phyloP scores from a whole-genome alignment of 53 echinoderm and acorn worm species.

The Henricia sp. region DNA sequence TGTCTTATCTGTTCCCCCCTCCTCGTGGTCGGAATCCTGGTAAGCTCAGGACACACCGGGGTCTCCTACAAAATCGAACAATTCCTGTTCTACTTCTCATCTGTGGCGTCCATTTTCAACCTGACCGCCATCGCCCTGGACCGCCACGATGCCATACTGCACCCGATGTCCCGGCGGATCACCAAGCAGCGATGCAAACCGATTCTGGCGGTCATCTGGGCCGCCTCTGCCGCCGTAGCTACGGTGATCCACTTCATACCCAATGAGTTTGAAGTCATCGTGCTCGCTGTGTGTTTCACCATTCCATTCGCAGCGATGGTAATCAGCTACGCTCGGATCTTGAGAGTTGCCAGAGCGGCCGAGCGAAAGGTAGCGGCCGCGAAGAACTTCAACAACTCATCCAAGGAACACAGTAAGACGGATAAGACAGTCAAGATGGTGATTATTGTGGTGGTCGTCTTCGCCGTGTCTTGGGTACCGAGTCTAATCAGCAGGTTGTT shows the following conservation, averaged over 20 bases:
- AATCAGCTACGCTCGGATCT: slow-evolving; percentile 80
- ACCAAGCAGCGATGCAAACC: slow-evolving; percentile 61
- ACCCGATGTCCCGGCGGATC: slow-evolving; percentile 76
- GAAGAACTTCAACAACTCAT: not conserved
- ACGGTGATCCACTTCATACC: slow-evolving; percentile 79
- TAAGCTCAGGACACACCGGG: slow-evolving; percentile 86
- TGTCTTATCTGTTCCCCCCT: slow-evolving; percentile 78
- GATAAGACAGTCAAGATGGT: slow-evolving; percentile 96
- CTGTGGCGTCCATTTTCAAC: slow-evolving; percentile 90
- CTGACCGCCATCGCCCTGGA: slow-evolving; percentile 87
- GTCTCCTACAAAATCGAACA: slow-evolving; percentile 87
- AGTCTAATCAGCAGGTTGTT: slow-evolving; percentile 83
- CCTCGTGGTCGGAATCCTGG: slow-evolving; percentile 79
- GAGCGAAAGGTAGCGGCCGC: slow-evolving; percentile 43
- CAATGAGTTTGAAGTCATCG: slow-evolving; percentile 61
- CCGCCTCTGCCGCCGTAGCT: slow-evolving; percentile 61
- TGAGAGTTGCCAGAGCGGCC: slow-evolving; percentile 65
- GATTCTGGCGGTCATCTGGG: slow-evolving; percentile 73
- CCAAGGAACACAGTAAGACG: not conserved
- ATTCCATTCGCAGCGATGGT: slow-evolving; percentile 80
- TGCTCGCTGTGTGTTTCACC: slow-evolving; percentile 76
- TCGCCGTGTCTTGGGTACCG: slow-evolving; percentile 86
- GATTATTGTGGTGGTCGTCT: slow-evolving; percentile 84
- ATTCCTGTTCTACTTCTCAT: slow-evolving; percentile 90
- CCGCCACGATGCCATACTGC: slow-evolving; percentile 83